A percentile compares a stretch with the other conserved stretches of the same genome.
Evolutionary conservation across 2,113 vertebrate genomes (phyloP).

Genomic region (Leiothrix lutea): DNA sequence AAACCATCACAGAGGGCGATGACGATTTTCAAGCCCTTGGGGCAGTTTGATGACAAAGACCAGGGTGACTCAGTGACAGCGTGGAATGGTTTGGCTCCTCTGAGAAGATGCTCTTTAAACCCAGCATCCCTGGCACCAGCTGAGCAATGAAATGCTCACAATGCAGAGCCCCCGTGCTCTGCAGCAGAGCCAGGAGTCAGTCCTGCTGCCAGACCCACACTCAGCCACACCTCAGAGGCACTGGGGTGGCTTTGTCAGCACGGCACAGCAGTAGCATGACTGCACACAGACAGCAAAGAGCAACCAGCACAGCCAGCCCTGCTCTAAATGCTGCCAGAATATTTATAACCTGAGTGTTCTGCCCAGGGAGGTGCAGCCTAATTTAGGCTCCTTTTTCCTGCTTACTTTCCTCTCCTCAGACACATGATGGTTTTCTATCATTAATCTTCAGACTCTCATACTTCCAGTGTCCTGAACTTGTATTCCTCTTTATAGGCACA

Average conservation of each 20-base stretch:
- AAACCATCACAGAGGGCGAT: too few relatives aligned
- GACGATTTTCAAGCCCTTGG: background rate
- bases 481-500: background rate
- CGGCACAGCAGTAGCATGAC: background rate
- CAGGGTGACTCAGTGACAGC: background rate
- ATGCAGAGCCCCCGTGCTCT: accelerated
- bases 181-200: background rate
- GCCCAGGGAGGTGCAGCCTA: background rate
- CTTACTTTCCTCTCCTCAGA: background rate
- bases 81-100: background rate
- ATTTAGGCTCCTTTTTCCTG: conserved; percentile 8
- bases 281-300: background rate
- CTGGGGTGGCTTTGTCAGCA: background rate
- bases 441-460: background rate
- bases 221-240: background rate
- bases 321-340: background rate
- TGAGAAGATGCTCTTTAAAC: background rate
- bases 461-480: background rate
- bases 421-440: background rate
- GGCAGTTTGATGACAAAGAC: background rate
- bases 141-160: background rate
- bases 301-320: background rate
- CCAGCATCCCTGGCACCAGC: background rate
- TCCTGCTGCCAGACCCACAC: background rate
- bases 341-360: conserved; percentile 42